A percentile compares a stretch with the other conserved stretches of the same genome.
These are phyloP conservation scores for Meloidogyne hapla DNA, from an alignment of 1,140 invertebrate species.

Conservation along the genomic window DNA sequence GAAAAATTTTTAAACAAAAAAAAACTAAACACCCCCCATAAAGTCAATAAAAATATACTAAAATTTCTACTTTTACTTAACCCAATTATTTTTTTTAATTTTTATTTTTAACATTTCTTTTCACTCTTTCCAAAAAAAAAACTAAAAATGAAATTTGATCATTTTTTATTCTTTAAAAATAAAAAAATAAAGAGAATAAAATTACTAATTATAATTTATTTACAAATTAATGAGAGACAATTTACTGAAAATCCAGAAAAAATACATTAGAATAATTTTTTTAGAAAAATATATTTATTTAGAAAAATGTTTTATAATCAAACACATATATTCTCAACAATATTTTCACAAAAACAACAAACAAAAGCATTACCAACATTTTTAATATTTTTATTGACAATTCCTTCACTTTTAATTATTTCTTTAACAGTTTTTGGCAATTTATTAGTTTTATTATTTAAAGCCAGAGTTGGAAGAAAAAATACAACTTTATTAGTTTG, in stretches of 20 bases:
- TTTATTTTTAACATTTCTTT: too few species aligned
- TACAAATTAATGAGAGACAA: too few species aligned
- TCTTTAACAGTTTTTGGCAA: constrained; percentile 62
- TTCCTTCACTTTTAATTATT: constrained; percentile 59
- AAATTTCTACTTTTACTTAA: neutral
- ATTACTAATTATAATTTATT: too few species aligned
- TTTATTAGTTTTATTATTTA: constrained; percentile 60
- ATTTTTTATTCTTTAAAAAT: neutral
- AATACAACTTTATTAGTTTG: constrained; percentile 62
- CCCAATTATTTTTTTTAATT: neutral
- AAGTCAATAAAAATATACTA: constrained; percentile 2
- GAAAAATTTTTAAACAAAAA: neutral
- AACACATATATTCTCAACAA: neutral
- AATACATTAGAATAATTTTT: too few species aligned
- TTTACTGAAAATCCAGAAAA: too few species aligned
- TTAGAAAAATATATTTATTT: too few species aligned
- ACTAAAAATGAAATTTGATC: neutral
- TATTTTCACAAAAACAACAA: neutral
- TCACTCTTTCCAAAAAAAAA: too few species aligned
- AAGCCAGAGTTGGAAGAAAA: constrained; percentile 59
- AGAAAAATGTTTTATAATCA: neutral
- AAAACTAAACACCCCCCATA: constrained; percentile 4
- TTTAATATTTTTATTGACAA: constrained; percentile 52
- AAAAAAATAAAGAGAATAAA: neutral
- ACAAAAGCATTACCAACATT: constrained; percentile 27